Base-by-base conservation (phyloP, 2,888 invertebrate species). In the Chymomyza fuscimana region DNA sequence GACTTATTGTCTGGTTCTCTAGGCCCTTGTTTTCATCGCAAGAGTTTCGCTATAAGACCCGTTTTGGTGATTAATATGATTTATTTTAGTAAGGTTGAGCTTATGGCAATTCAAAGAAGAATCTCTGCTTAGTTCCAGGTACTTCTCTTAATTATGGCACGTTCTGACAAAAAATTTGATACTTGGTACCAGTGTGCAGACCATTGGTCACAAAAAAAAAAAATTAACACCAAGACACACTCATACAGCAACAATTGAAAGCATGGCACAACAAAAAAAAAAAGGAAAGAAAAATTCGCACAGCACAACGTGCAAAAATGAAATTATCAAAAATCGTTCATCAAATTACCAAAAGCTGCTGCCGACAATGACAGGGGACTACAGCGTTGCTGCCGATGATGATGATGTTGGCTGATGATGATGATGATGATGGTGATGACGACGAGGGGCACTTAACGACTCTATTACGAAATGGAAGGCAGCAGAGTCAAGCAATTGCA, bases 271-370 rank as follows among this genome's bases (percentile, higher is more conserved):
- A 67, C 50, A 50, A 73, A 60, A 61, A 67, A 54, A 29, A 29
- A 60, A 46, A 61, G 29, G 61, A 61, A 56, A 46, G 22, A 54
- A 19, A 69, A 22, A 64, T 66, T 40, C 32, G 59, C 50, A 64
- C 56, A 70, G 56, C 63, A 63, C 80, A 86, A 86, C 88, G 81
- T 87, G 87, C 86, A 83, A 88, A 83, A 78, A 79, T 88, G 78
- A 89, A 89, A 88, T 86, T 89, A 86, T 86, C 86, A 86, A 86
- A 86, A 86, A 89, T 86, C 89, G 89, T 86, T 86, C 89, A 86
- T 86, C 86, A 89, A 86, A 86, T 86, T 86, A 89, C 86, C 87
- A 86, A 88, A 88, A 87, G 77, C 83, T 80, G 84, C 87, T 63
- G 63, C 63, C 51, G 58, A 32, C 15, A 25, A 22, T 54, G 54